Percentiles rank a stretch among this genome's conserved stretches.
phyloP scores from a whole-genome alignment of 2,888 invertebrate genomes.

The Mechanitis messenoides region DNA sequence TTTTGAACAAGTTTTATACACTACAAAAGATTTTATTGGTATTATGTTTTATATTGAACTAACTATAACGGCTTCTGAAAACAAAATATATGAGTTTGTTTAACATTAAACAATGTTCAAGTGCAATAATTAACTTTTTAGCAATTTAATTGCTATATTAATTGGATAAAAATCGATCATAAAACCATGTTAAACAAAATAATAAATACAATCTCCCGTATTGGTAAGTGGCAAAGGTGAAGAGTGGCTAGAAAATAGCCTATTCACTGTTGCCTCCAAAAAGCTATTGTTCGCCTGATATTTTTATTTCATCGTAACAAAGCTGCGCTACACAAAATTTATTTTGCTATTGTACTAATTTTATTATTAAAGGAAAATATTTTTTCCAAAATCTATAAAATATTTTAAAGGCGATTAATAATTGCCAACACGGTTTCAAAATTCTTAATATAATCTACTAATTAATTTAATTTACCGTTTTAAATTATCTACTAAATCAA shows the following conservation, averaged over 20 bases:
- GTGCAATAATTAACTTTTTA: no score
- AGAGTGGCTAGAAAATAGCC: slow-evolving; percentile 25
- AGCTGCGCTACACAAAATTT: slow-evolving; percentile 14
- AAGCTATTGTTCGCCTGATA: slow-evolving; percentile 22
- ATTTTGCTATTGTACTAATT: slow-evolving; percentile 9
- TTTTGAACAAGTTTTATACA: neutral
- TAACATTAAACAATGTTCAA: no score
- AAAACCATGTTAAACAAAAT: slow-evolving; percentile 7
- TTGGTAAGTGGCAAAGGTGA: slow-evolving; percentile 20
- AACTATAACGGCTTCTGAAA: no score
- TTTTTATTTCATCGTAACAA: slow-evolving; percentile 19
- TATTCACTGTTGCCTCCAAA: slow-evolving; percentile 19
- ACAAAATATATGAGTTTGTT: no score
- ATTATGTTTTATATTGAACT: no score
- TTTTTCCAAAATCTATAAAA: neutral
- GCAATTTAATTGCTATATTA: neutral
- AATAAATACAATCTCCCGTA: slow-evolving; percentile 15
- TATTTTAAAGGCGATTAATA: neutral
- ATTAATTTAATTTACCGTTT: no score
- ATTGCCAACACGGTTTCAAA: neutral
- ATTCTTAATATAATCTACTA: neutral
- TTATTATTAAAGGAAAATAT: slow-evolving; percentile 1
- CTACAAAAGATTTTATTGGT: neutral
- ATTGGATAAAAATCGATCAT: slow-evolving; percentile 2
- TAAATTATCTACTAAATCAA: no score